A percentile compares a stretch with the other conserved stretches of the same genome.
Conservation (phyloP, 2,888 invertebrate genomes). For the Teleiodes luculella region DNA sequence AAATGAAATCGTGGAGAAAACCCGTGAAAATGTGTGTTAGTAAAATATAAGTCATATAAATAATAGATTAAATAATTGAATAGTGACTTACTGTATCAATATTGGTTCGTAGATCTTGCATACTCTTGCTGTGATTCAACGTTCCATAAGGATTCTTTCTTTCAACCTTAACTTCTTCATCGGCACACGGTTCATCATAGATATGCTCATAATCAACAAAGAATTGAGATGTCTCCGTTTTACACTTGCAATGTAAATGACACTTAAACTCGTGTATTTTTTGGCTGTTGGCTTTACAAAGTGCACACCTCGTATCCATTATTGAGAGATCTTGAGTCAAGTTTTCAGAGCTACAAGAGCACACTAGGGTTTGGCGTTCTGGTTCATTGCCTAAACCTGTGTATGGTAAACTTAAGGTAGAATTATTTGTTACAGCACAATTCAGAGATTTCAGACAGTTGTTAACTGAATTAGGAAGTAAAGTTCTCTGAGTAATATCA, state of each 20-base stretch:
- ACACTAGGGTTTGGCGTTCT: constrained; percentile 22
- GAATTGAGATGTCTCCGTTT: constrained; percentile 49
- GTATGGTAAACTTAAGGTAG: constrained; percentile 63
- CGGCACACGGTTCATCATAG: constrained; percentile 79
- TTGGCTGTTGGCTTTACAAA: constrained; percentile 48
- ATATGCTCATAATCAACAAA: constrained; percentile 75
- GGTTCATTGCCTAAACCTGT: constrained; percentile 44
- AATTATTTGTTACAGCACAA: constrained; percentile 56
- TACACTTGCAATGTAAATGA: constrained; percentile 61
- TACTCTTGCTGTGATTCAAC: constrained; percentile 49
- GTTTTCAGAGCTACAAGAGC: constrained; percentile 48
- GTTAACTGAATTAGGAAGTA: constrained; percentile 48
- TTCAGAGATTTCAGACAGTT: constrained; percentile 68
- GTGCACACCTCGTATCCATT: constrained; percentile 39
- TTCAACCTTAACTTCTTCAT: constrained; percentile 23
- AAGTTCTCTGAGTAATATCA: constrained; percentile 56
- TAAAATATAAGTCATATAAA: too few relatives aligned
- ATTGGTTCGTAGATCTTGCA: constrained; percentile 47
- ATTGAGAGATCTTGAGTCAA: constrained; percentile 16
- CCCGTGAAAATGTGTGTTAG: too few relatives aligned
- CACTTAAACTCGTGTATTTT: constrained; percentile 57
- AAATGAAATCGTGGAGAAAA: too few relatives aligned
- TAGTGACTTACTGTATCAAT: too few relatives aligned
- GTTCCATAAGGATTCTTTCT: constrained; percentile 45
- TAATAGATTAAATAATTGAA: too few relatives aligned